Conservation (phyloP, 2,113 vertebrate species). For the Smithornis capensis region DNA sequence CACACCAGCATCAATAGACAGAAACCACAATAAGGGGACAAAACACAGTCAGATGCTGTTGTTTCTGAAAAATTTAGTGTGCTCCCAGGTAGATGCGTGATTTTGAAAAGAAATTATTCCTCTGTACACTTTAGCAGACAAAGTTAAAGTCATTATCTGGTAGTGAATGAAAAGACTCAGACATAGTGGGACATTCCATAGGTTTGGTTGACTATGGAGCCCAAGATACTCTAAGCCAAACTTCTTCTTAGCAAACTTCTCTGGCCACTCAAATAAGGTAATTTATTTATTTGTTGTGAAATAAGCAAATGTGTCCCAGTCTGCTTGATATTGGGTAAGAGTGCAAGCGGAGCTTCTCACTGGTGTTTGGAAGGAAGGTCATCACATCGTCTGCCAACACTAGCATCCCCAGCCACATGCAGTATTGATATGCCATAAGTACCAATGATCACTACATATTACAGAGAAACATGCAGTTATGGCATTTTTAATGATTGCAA, state of each 20-base stretch:
- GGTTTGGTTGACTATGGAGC: neutral
- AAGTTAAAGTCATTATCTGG: neutral
- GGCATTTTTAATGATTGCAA: neutral
- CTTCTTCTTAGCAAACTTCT: neutral
- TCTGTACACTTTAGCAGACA: neutral
- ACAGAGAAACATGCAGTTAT: neutral
- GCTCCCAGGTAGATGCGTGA: neutral
- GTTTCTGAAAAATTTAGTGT: neutral
- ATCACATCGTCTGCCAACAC: neutral
- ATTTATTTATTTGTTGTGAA: neutral
- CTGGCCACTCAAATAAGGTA: neutral
- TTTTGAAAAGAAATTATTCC: neutral
- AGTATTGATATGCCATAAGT: accelerated
- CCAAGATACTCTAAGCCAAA: neutral
- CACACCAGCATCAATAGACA: neutral
- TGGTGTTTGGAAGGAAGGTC: neutral
- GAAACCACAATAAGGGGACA: neutral
- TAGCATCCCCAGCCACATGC: neutral
- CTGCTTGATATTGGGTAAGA: neutral
- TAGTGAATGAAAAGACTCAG: neutral
- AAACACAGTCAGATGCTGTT: neutral
- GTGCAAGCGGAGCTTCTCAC: neutral
- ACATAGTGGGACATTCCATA: neutral
- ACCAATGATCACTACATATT: neutral
- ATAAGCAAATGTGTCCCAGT: neutral